These are phyloP conservation scores for Molossus alvarezi DNA, from an alignment of 2,797 vertebrate genomes.

Conservation along the genomic window DNA sequence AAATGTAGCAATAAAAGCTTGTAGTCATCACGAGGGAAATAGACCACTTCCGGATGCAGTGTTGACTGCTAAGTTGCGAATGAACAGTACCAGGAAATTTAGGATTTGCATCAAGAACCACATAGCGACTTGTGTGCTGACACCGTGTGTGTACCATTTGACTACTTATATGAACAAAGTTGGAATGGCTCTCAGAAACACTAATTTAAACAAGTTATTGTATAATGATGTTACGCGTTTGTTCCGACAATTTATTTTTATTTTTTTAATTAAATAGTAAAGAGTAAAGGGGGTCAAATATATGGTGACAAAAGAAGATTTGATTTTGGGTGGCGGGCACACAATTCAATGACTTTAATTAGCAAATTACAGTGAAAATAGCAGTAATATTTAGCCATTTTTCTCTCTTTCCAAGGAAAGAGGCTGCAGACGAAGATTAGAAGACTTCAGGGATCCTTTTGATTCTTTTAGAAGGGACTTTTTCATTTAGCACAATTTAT, in stretches of 20 bases:
- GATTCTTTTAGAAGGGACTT: constrained; percentile 32
- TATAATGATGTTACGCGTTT: background rate
- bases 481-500: background rate
- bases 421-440: background rate
- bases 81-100: background rate
- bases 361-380: background rate
- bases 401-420: background rate
- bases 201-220: constrained; percentile 4
- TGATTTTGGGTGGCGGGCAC: background rate
- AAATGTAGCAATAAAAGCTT: constrained; percentile 26
- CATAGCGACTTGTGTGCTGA: background rate
- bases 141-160: background rate
- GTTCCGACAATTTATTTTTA: background rate
- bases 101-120: background rate
- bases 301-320: background rate
- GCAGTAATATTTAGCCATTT: background rate
- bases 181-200: constrained; percentile 52
- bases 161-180: background rate
- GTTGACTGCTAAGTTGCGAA: constrained; percentile 19
- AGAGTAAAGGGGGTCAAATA: background rate
- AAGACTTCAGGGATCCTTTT: background rate
- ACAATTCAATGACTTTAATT: background rate
- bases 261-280: background rate
- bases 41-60: background rate
- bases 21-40: constrained; percentile 31